phyloP scores from a whole-genome alignment of 2,113 vertebrate genomes.

The Felis chaus region DNA sequence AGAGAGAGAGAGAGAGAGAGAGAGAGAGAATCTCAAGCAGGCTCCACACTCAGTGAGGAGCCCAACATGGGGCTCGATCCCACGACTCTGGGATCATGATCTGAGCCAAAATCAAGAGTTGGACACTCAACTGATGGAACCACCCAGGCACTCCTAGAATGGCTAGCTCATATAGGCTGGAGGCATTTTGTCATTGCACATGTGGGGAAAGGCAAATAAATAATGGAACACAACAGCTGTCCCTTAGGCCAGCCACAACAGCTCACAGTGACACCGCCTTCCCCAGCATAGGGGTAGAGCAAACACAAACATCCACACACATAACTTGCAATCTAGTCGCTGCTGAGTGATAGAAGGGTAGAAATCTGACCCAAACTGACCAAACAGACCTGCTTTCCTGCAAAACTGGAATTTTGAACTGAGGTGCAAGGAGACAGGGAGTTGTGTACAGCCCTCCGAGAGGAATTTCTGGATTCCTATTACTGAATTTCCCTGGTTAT shows the following conservation, averaged over 20 bases:
- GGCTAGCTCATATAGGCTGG: neutral
- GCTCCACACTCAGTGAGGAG: no score
- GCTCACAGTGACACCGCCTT: neutral
- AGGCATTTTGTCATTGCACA: neutral
- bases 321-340: neutral
- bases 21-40: no score
- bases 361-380: neutral
- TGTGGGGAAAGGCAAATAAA: neutral
- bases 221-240: neutral
- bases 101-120: no score
- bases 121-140: no score
- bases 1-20: no score
- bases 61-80: no score
- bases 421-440: neutral
- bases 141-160: neutral
- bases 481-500: conserved; percentile 8
- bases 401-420: neutral
- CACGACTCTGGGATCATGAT: no score
- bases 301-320: neutral
- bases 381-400: neutral
- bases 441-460: neutral
- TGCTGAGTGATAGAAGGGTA: neutral
- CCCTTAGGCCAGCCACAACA: neutral
- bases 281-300: neutral
- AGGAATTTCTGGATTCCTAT: neutral